Conservation (phyloP, 1,140 invertebrate genomes). For the Antheraea mylitta region DNA sequence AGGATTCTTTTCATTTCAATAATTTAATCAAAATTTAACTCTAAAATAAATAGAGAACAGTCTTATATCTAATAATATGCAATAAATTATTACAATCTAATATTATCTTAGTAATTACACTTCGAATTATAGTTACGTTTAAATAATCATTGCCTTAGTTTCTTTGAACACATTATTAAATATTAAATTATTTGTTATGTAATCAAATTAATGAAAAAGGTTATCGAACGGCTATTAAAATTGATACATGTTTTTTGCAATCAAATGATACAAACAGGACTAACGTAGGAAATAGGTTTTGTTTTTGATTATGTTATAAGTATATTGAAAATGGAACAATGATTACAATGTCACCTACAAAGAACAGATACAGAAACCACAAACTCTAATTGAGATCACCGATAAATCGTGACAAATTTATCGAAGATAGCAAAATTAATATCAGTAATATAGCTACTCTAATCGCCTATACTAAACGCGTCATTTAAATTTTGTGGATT, state of each 20-base stretch:
- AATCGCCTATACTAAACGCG: conserved; percentile 69
- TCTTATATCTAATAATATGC: not conserved
- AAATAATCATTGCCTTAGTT: not conserved
- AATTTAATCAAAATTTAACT: not conserved
- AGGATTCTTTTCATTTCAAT: not conserved
- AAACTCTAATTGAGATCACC: not conserved
- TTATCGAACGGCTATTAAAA: too few relatives aligned
- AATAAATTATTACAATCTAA: not conserved
- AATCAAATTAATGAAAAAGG: not conserved
- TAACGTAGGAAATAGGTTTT: not conserved
- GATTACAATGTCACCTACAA: not conserved
- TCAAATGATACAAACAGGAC: not conserved
- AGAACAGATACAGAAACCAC: not conserved
- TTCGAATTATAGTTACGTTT: not conserved
- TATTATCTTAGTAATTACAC: not conserved
- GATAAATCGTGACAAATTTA: not conserved
- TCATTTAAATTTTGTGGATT: conserved; percentile 77
- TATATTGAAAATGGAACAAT: not conserved
- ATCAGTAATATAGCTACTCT: conserved; percentile 23
- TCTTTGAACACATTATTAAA: not conserved
- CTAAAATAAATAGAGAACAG: not conserved
- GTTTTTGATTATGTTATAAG: not conserved
- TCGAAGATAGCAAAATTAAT: not conserved
- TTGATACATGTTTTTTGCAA: not conserved
- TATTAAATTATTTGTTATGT: not conserved